Conservation (phyloP, 1,140 invertebrate species). For the Amphibalanus amphitrite region DNA sequence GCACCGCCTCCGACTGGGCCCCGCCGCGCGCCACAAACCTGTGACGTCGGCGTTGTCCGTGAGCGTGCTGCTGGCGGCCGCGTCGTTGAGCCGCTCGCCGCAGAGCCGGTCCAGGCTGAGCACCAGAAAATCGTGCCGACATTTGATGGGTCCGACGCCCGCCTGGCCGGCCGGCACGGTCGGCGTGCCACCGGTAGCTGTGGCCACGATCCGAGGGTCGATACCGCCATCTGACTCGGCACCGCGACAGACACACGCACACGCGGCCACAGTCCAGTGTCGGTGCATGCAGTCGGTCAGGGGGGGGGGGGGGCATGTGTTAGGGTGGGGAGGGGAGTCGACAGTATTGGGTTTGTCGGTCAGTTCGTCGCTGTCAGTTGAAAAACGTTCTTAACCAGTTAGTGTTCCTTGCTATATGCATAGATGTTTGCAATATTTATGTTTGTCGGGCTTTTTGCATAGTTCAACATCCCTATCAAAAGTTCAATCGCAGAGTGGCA, state of each 20-base stretch:
- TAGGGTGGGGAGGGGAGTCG: too few species aligned
- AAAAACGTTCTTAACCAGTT: background rate
- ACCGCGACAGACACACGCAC: too few species aligned
- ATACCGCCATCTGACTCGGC: too few species aligned
- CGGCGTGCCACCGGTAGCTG: background rate
- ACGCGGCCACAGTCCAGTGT: background rate
- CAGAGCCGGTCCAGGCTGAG: conserved; percentile 46
- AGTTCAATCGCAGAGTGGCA: too few species aligned
- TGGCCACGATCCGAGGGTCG: background rate
- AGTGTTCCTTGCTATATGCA: too few species aligned
- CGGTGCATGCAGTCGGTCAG: background rate
- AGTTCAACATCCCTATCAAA: too few species aligned
- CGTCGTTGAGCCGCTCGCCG: conserved; percentile 53
- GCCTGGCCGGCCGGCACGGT: conserved; percentile 36
- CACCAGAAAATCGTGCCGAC: conserved; percentile 41
- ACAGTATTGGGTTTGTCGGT: too few species aligned
- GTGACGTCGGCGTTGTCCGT: conserved; percentile 43
- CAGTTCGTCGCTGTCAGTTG: background rate
- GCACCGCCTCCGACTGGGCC: too few species aligned
- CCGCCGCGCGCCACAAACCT: conserved; percentile 35
- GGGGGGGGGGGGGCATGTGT: too few species aligned
- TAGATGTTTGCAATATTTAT: too few species aligned
- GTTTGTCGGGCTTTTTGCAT: too few species aligned
- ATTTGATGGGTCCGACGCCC: background rate
- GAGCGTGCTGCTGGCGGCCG: conserved; percentile 37